Evolutionary conservation across 2,888 invertebrate genomes (phyloP), one percentile per base, ranked within the genome.

Genomic region (Erpobdella octoculata): DNA sequence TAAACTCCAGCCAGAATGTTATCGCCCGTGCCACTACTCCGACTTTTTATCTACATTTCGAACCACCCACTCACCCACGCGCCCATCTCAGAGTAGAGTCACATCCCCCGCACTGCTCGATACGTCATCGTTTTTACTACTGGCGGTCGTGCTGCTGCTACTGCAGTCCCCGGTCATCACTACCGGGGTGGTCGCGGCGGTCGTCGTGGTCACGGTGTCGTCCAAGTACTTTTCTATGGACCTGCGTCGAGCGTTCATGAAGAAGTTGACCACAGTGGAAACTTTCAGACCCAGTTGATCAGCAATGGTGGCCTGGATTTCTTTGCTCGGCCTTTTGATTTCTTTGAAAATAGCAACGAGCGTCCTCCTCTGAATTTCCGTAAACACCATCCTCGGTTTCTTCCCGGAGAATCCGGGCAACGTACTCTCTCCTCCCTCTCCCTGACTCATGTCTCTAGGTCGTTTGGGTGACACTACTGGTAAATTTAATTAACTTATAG

Each of bases 281-380:
- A 96, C 94, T 83, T 96, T 95, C 77, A 97, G 87, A 75, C 96
- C 95, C 79, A 97, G 86, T 83, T 97, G 96, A 78, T 96, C 88
- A 38, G 96, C 96, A 86, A 97, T 97, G 79, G 96, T 97, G 80
- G 96, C 94, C 87, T 97, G 97, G 96, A 97, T 97, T 86, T 97
- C 97, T 86, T 97, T 97, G 78, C 94, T 95, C 78, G 97, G 97
- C 85, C 97, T 88, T 85, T 97, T 97, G 75, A 97, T 97, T 88
- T 97, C 97, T 92, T 97, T 97, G 89, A 97, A 97, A 89, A 97
- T 97, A 88, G 96, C 97, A 89, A 97, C 97, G 85, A 99, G 90
- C 84, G 98, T 98, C 87, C 97, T 91, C 85, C 98, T 90, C 88
- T 98, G 98, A 83, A 98, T 92, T 87, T 98, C 98, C 83, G 98